Evolutionary conservation across 2,797 vertebrate genomes (phyloP), one percentile per base, ranked within the genome.

Genomic region (Paedocypris micromegethes): DNA sequence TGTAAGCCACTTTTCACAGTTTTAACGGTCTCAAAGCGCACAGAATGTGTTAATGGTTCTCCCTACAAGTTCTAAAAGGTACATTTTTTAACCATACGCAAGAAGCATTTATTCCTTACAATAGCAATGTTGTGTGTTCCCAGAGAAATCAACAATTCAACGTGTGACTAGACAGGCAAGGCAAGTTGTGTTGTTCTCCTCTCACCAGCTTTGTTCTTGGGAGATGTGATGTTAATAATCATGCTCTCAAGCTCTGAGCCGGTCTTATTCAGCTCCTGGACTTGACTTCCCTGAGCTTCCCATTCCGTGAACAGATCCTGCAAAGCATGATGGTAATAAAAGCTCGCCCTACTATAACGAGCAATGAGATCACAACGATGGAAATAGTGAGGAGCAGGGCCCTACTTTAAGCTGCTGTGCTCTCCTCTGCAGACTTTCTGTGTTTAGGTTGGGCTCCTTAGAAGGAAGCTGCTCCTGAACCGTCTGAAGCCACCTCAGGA

Each of bases 401-500:
- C 88, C 78, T 84, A 98, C 96, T 92, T 93, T 87, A 61, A 96
- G 83, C 81, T 92, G 90, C 82, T 93, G 91, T 49, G 91, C 87
- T 80, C 85, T 83, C 70, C 90, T 91, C 80, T 94, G 92, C 80
- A 97, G 90, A 44, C 90, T 89, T 72, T 93, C 91, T 0, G 88
- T 91, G 84, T 87, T 89, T 69, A 90, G 81, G 75, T 77, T 90
- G 78, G 88, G 87, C 78, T 95, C 94, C 9, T 88, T 83, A 49
- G 86, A 47, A 0, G 91, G 91, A 73, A 97, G 83, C 78, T 86
- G 92, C 57, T 92, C 91, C 82, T 97, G 94, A 0, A 83, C 84
- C 51, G 91, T 89, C 85, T 92, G 94, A 48, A 98, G 86, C 96
- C 97, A 98, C 83, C 94, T 90, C 83, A 89, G 87, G 77, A 96